Percentiles rank a stretch among this genome's conserved stretches.
phyloP scores from a whole-genome alignment of 1,140 invertebrate genomes.

The Chironomus striatipennis region DNA sequence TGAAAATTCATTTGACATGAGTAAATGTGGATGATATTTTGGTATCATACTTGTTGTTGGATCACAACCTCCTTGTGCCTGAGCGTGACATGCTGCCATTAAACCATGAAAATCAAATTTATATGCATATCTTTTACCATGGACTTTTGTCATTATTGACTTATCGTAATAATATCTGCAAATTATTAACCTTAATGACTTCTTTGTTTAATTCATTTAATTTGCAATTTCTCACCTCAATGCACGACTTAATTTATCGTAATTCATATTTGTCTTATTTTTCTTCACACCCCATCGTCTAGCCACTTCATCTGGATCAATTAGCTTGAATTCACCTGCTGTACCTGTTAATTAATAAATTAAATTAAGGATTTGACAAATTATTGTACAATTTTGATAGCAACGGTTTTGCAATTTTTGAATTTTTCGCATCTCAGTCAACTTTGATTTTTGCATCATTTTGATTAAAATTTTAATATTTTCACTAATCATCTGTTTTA shows the following conservation, averaged over 20 bases:
- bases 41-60: conserved; percentile 34
- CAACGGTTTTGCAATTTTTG: no score
- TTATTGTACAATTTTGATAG: no score
- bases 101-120: conserved; percentile 85
- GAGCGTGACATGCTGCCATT: conserved; percentile 73
- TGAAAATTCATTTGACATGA: conserved; percentile 5
- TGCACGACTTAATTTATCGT: conserved; percentile 88
- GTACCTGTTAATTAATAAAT: conserved; percentile 36
- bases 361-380: neutral
- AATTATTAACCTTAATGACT: conserved; percentile 29
- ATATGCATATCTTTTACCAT: conserved; percentile 86
- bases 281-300: conserved; percentile 87
- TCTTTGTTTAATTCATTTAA: neutral
- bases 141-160: conserved; percentile 93
- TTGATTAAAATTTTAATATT: no score
- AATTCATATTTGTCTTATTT: conserved; percentile 95
- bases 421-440: no score
- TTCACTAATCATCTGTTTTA: no score
- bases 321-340: conserved; percentile 86
- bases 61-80: conserved; percentile 47
- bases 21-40: conserved; percentile 31
- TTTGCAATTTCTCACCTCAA: conserved; percentile 50
- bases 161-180: conserved; percentile 97
- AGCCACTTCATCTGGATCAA: conserved; percentile 90
- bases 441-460: no score